Percentiles rank a stretch among this genome's conserved stretches.
Conservation (phyloP, 2,113 vertebrate species). For the Oncorhynchus gorbuscha region DNA sequence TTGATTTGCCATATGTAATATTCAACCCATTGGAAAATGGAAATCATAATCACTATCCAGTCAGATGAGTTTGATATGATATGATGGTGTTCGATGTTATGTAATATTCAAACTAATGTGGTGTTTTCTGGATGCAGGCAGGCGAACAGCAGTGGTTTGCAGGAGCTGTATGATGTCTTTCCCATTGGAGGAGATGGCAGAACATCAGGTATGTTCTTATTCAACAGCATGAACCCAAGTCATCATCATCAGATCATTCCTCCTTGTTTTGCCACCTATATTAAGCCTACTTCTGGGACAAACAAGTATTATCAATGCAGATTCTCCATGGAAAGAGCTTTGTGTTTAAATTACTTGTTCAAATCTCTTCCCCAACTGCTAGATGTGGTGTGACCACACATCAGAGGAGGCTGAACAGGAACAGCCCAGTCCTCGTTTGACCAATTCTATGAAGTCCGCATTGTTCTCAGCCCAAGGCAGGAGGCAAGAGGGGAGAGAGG, state of each 20-base stretch:
- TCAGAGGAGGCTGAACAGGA: background rate
- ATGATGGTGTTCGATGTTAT: too few relatives aligned
- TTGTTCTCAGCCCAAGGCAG: conserved; percentile 5
- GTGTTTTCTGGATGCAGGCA: background rate
- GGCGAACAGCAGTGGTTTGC: conserved; percentile 11
- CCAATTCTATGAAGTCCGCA: background rate
- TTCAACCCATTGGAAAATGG: too few relatives aligned
- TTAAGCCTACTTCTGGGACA: too few relatives aligned
- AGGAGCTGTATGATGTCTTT: conserved; percentile 15
- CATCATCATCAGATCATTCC: too few relatives aligned
- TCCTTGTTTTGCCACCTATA: too few relatives aligned
- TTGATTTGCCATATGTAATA: background rate
- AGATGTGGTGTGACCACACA: conserved; percentile 29
- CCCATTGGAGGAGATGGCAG: conserved; percentile 26
- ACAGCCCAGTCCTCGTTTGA: background rate
- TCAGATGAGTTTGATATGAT: too few relatives aligned
- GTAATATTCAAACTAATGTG: background rate
- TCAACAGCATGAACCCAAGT: too few relatives aligned
- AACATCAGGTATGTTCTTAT: conserved; percentile 48
- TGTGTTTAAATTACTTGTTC: background rate
- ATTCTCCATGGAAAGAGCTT: background rate
- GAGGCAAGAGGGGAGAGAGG: background rate
- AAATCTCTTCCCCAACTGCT: background rate
- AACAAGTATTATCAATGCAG: too few relatives aligned
- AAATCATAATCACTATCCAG: too few relatives aligned